Percentiles rank a stretch among this genome's conserved stretches.
These are phyloP conservation scores for Acronicta leporina DNA, from an alignment of 2,888 invertebrate genomes.

Conservation along the genomic window DNA sequence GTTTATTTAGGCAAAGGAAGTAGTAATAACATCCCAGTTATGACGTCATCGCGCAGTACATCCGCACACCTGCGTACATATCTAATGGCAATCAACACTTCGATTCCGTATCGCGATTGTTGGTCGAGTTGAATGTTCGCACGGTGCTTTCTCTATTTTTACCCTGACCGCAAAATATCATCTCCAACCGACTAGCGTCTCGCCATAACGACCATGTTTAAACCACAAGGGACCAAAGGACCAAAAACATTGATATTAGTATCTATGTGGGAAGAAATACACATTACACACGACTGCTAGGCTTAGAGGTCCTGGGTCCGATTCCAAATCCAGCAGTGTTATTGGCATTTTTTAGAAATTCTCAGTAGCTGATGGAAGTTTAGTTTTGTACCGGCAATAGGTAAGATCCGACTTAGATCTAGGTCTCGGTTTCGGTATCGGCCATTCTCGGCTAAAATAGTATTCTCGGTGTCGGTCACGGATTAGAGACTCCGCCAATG, in stretches of 20 bases:
- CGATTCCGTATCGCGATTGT: slow-evolving; percentile 55
- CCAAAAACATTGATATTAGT: background rate
- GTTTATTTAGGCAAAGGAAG: slow-evolving; percentile 22
- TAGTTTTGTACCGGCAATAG: no score
- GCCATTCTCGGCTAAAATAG: no score
- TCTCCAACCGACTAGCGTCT: slow-evolving; percentile 74
- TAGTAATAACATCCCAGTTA: slow-evolving; percentile 20
- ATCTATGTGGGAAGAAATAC: no score
- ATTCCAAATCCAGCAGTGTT: no score
- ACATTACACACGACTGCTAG: no score
- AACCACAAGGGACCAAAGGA: slow-evolving; percentile 53
- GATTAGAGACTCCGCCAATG: no score
- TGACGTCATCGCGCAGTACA: slow-evolving; percentile 35
- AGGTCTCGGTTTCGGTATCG: no score
- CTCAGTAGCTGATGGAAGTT: no score
- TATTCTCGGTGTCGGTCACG: no score
- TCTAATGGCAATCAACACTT: slow-evolving; percentile 45
- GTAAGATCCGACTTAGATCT: no score
- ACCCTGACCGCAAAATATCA: slow-evolving; percentile 85
- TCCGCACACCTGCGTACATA: slow-evolving; percentile 33
- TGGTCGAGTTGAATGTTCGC: slow-evolving; percentile 71
- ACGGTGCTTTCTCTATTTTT: slow-evolving; percentile 84
- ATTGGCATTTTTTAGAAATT: no score
- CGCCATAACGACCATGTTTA: slow-evolving; percentile 48
- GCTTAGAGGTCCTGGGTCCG: no score